Percentiles rank a stretch among this genome's conserved stretches.
Conservation (phyloP, 2,888 invertebrate species). For the Cosmia trapezina region DNA sequence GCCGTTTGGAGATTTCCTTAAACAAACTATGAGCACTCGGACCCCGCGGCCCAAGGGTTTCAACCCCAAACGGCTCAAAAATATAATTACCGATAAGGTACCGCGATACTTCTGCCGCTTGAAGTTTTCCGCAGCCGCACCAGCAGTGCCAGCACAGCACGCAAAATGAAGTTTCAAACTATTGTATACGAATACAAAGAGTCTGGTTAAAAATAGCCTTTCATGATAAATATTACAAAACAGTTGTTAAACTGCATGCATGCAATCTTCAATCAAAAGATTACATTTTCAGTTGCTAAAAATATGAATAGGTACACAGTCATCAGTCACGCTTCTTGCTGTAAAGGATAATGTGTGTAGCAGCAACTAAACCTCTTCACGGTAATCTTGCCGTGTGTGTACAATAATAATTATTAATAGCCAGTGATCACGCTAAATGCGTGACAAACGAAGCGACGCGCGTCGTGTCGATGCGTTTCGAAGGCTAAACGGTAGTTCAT, state of each 20-base stretch:
- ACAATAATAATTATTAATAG: slow-evolving; percentile 42
- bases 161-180: no score
- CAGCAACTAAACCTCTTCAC: slow-evolving; percentile 37
- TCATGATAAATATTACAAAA: neutral
- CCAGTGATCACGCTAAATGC: slow-evolving; percentile 41
- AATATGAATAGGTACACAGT: slow-evolving; percentile 14
- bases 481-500: slow-evolving; percentile 52
- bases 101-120: no score
- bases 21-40: no score
- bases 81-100: no score
- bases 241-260: neutral
- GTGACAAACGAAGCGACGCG: no score
- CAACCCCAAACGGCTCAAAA: no score
- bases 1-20: no score
- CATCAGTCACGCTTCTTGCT: slow-evolving; percentile 39
- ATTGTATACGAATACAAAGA: no score
- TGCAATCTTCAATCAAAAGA: neutral
- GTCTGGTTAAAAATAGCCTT: neutral
- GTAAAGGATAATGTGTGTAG: slow-evolving; percentile 42
- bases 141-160: no score
- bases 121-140: no score
- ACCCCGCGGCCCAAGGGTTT: no score
- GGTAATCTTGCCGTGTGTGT: slow-evolving; percentile 21
- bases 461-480: no score
- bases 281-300: slow-evolving; percentile 17